Evolutionary conservation across 1,140 invertebrate genomes (phyloP).

Genomic region (Nymphalis io): DNA sequence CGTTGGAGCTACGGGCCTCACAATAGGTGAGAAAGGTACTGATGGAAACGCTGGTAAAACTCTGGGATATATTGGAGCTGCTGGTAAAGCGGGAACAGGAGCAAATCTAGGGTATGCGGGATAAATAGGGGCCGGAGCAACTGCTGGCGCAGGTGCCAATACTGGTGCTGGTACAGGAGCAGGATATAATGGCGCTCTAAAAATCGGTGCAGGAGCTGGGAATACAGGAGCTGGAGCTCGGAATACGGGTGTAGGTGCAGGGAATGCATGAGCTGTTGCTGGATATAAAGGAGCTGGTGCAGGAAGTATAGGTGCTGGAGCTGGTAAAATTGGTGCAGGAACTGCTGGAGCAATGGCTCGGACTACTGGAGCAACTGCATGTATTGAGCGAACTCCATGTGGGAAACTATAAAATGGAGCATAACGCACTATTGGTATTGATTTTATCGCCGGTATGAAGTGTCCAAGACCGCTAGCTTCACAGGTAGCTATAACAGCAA

Average conservation of each 20-base stretch:
- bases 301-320: slow-evolving; percentile 32
- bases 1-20: slow-evolving; percentile 44
- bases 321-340: slow-evolving; percentile 34
- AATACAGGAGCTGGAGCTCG: slow-evolving; percentile 51
- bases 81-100: slow-evolving; percentile 49
- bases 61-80: slow-evolving; percentile 40
- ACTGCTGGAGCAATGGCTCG: slow-evolving; percentile 32
- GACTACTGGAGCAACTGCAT: slow-evolving; percentile 60
- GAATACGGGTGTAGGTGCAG: slow-evolving; percentile 39
- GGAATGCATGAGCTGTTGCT: slow-evolving; percentile 39
- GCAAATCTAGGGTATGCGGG: slow-evolving; percentile 2
- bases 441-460: slow-evolving; percentile 55
- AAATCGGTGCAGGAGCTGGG: slow-evolving; percentile 46
- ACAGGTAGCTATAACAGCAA: slow-evolving; percentile 64
- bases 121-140: slow-evolving; percentile 30
- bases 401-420: slow-evolving; percentile 76
- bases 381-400: slow-evolving; percentile 60
- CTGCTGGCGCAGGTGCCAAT: slow-evolving; percentile 46
- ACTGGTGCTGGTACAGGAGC: slow-evolving; percentile 43
- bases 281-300: slow-evolving; percentile 15
- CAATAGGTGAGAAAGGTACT: slow-evolving; percentile 46
- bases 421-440: slow-evolving; percentile 67
- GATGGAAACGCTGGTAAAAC: slow-evolving; percentile 35
- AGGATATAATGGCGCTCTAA: slow-evolving; percentile 43
- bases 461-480: slow-evolving; percentile 70